phyloP scores from a whole-genome alignment of 1,140 invertebrate species.

The Aphelenchoides fujianensis region DNA sequence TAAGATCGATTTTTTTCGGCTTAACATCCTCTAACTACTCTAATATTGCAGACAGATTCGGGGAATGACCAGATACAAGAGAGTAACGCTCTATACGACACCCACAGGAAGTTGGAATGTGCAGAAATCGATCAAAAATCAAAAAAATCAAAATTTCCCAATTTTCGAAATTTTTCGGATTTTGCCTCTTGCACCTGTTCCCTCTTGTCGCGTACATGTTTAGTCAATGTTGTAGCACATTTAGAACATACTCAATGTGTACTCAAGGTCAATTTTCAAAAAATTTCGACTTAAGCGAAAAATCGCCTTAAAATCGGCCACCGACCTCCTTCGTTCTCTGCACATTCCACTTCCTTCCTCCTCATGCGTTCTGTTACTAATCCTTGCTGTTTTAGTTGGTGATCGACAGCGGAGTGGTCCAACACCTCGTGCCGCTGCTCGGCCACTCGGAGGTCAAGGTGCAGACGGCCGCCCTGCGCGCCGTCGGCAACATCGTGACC shows the following conservation, averaged over 20 bases:
- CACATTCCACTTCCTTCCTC: too few species aligned
- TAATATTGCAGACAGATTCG: slow-evolving; percentile 73
- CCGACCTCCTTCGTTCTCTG: too few species aligned
- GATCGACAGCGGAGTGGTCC: slow-evolving; percentile 86
- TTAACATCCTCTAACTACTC: neutral
- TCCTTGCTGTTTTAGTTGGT: slow-evolving; percentile 70
- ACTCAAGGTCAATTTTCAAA: too few species aligned
- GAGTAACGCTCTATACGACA: too few species aligned
- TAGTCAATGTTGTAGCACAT: too few species aligned
- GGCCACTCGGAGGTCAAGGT: slow-evolving; percentile 93
- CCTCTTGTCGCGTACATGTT: too few species aligned
- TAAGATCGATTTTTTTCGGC: neutral
- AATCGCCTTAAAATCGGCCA: neutral
- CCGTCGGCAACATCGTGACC: slow-evolving; percentile 97
- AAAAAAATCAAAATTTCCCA: neutral
- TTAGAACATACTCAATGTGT: too few species aligned
- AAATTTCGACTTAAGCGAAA: too few species aligned
- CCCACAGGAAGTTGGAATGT: too few species aligned
- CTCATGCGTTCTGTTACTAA: neutral
- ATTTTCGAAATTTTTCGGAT: too few species aligned
- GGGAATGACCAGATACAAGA: slow-evolving; percentile 93
- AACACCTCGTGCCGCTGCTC: slow-evolving; percentile 85
- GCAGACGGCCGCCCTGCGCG: slow-evolving; percentile 89
- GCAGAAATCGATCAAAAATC: too few species aligned
- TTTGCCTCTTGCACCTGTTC: too few species aligned